Base-by-base conservation (phyloP, 2,113 vertebrate genomes). In the Charina bottae region DNA sequence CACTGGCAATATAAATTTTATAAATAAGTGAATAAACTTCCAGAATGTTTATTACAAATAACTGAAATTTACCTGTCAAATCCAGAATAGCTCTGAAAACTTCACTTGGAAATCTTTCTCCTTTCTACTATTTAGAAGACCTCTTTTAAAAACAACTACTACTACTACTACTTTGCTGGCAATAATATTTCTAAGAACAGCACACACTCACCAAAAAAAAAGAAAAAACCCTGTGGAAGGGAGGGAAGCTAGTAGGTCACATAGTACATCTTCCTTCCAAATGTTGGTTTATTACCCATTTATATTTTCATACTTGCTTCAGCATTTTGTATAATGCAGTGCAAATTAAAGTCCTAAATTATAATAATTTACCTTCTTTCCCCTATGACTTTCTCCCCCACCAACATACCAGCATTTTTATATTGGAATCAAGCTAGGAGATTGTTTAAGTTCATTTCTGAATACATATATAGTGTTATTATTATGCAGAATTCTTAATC, bases 371-470 rank as follows among this genome's bases (percentile, higher is more conserved):
- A 2, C 0, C 19, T 46, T 92, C 46, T 78, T 13, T 78, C 68
- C 15, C 68, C 17, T 64, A 37, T 37, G 19, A 19, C 33, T 85
- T 83, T 83, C 58, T 55, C 6, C 19, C 55, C 17, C n/a, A 88
- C 3, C 89, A 46, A 33, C 24, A 7, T 90, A 9, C 6, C 59
- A 28, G 9, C 7, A 90, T 89, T 93, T 90, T 90, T 42, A 59
- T 26, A 49, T 53, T 91, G 0, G 78, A 24, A n/a, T 28, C 78
- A 92, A 95, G 92, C 83, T 90, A 87, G 55, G 33, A 56, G n/a
- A 12, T 85, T 10, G 92, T 88, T 62, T 93, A 87, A 6, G 33
- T 59, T 92, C 54, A 4, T 11, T 78, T 78, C 17, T 37, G 91
- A 64, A 87, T 2, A 60, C 23, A 11, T 55, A 1, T 26, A 24